These are phyloP conservation scores for Cistogaster globosa DNA, from an alignment of 2,888 invertebrate species.

Conservation along the genomic window DNA sequence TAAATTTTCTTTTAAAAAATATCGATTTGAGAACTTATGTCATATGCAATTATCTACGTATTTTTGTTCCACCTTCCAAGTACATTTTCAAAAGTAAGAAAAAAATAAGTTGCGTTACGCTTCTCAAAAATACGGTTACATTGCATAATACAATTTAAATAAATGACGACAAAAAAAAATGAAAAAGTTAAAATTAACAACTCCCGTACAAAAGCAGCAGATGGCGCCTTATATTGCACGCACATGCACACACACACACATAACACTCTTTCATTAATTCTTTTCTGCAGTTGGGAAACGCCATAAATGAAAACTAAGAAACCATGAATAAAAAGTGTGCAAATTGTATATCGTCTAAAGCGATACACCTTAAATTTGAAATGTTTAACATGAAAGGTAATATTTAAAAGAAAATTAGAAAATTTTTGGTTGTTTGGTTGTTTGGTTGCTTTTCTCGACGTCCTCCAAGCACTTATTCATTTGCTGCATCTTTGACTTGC, in stretches of 20 bases:
- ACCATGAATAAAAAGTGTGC: conserved; percentile 57
- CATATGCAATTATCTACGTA: not conserved
- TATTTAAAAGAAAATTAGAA: conserved; percentile 57
- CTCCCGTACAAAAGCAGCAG: conserved; percentile 41
- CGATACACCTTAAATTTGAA: conserved; percentile 60
- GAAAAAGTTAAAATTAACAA: not conserved
- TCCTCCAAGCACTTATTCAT: conserved; percentile 9
- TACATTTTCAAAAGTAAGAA: conserved; percentile 18
- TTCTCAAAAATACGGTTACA: conserved; percentile 26
- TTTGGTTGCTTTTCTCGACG: not conserved
- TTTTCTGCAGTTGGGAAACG: not conserved
- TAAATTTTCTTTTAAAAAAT: too few species aligned
- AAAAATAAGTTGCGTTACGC: conserved; percentile 35
- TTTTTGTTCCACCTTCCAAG: conserved; percentile 7
- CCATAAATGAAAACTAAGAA: not conserved
- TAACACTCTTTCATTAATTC: not conserved
- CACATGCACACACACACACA: conserved; percentile 9
- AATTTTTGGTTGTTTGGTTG: conserved; percentile 27
- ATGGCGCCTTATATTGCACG: conserved; percentile 68
- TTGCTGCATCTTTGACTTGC: conserved; percentile 49
- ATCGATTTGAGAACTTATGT: conserved; percentile 11
- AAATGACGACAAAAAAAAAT: not conserved
- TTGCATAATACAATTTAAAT: conserved; percentile 13
- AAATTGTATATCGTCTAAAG: conserved; percentile 43
- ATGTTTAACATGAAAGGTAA: conserved; percentile 48